Evolutionary conservation across 2,113 vertebrate species (phyloP), one percentile per base, ranked within the genome.

Genomic region (Crotalus tigris): DNA sequence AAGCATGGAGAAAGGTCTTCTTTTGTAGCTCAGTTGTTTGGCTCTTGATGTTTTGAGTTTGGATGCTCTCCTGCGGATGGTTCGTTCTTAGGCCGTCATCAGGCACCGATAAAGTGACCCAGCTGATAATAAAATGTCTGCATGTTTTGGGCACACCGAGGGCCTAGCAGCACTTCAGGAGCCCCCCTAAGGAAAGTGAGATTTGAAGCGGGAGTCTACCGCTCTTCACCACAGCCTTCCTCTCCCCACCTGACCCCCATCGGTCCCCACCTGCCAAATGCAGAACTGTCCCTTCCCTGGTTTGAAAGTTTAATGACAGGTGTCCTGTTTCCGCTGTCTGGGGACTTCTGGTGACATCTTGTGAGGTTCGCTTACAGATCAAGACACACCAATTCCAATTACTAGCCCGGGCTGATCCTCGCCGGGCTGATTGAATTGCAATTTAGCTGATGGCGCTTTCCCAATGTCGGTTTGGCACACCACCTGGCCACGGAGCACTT

Each of bases 311-410:
- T 94, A 93, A 94, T 95, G 92, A 13, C 33, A 13, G 91, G 94
- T 87, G 90, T 92, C 92, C 17, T n/a, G 3, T 91, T 95, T 90
- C 94, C 5, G 2, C 55, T 4, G 44, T 89, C 85, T 44, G 92
- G 88, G 88, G 7, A 51, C 87, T 11, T 58, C 93, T 90, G 54
- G 39, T 93, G 92, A 93, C 93, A 92, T 94, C 89, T 93, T 91
- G 26, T 90, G 92, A 44, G 94, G 85, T 90, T 95, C 94, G 91
- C 93, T 95, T 94, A 94, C 95, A 94, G 93, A 94, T 95, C 95
- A 92, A 90, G 92, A 93, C 58, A 88, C 90, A 17, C 64, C 61
- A 7, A 39, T 95, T 75, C 58, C 90, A 91, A 86, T 93, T 88
- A 13, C 17, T 53, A 10, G n/a, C 57, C 29, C 61, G 3, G 87